Base-by-base conservation (phyloP, 2,113 vertebrate genomes). In the Lampris incognitus region DNA sequence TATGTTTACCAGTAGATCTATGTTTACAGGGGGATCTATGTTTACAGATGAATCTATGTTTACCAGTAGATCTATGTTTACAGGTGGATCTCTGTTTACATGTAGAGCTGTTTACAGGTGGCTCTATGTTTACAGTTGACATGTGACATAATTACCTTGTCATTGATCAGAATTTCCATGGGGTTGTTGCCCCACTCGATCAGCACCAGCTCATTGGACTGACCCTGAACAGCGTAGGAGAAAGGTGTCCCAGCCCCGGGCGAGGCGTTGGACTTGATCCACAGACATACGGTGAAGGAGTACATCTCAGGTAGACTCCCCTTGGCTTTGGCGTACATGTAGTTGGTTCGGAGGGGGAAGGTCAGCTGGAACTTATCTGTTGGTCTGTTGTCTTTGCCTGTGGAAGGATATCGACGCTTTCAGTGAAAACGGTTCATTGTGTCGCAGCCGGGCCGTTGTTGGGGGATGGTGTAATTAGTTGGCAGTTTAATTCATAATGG, bases 311-410 rank as follows among this genome's bases (percentile, higher is more conserved):
- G 98, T 37, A 99, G 94, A 91, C 95, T 99, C 89, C 94, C 94
- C 92, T 96, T 97, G 91, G 97, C 96, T 93, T 98, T 98, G 84
- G 97, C 97, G 1, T 98, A 99, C 97, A 99, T 99, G 94, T 99
- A 99, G 94, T 99, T 99, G 86, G 98, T 99, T 77, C 98, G 94
- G 85, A 99, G 90, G 0, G 96, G 95, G 81, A 99, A 98, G 0
- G 96, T 98, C 84, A 99, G 95, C 94, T 99, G 98, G 88, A 98
- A 99, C 81, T 95, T 95, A 78, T 98, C 97, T 8, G 93, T 86
- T 0, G 97, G 97, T 8, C 96, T 93, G 88, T 79, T 96, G 80
- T 97, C 96, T 88, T 96, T 98, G 57, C 89, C 90, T 93, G 83
- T 6, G 42, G 64, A 24, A 49, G 4, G 37, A 70, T 13, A 76